phyloP scores from a whole-genome alignment of 2,113 vertebrate genomes.

The Narcine bancroftii region DNA sequence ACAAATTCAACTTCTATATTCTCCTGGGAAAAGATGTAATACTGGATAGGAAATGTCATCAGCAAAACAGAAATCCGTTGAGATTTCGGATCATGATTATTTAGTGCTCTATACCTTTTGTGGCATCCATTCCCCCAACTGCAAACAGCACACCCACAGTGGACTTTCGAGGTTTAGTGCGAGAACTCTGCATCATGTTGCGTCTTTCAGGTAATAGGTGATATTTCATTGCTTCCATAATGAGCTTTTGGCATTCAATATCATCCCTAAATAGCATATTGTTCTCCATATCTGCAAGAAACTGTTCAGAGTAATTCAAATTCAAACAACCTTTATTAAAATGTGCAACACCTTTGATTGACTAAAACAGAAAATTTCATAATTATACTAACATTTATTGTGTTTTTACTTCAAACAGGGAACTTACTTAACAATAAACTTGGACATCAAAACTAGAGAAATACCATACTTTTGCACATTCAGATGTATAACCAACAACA shows the following conservation, averaged over 20 bases:
- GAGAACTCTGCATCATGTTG: constrained; percentile 86
- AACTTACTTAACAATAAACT: neutral
- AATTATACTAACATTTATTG: neutral
- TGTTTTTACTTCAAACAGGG: neutral
- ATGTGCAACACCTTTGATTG: neutral
- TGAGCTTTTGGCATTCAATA: constrained; percentile 89
- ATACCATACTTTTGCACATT: neutral
- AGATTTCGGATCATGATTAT: neutral
- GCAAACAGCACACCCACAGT: constrained; percentile 91
- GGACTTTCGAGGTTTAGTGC: constrained; percentile 89
- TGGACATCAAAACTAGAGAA: neutral
- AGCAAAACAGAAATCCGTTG: neutral
- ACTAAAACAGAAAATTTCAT: neutral
- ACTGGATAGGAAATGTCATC: neutral
- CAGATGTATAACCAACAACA: too few relatives aligned
- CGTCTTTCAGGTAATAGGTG: constrained; percentile 87
- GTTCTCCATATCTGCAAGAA: constrained; percentile 90
- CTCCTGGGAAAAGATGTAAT: neutral
- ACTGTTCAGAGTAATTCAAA: constrained; percentile 55
- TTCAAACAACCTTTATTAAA: constrained; percentile 2
- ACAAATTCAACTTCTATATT: neutral
- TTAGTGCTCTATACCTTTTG: constrained; percentile 65
- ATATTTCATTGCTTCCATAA: constrained; percentile 99
- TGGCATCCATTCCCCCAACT: constrained; percentile 93
- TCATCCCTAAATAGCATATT: constrained; percentile 82